Conservation (phyloP, 2,797 vertebrate genomes). For the Diplodus puntazzo region DNA sequence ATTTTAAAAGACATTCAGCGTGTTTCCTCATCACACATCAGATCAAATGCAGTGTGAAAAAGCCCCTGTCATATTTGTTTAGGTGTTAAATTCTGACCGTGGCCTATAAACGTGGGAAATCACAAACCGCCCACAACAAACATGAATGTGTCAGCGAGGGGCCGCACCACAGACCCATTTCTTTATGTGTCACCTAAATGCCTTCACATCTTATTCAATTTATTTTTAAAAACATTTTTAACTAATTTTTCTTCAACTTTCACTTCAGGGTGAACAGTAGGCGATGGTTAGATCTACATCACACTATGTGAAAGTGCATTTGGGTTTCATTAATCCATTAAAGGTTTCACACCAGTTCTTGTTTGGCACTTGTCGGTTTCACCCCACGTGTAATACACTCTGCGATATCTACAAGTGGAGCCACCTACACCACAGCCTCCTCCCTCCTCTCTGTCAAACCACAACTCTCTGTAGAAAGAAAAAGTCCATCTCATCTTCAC, state of each 20-base stretch:
- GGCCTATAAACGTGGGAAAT: constrained; percentile 67
- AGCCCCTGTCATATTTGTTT: constrained; percentile 54
- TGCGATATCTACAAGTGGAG: background rate
- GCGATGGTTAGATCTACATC: background rate
- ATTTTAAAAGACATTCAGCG: background rate
- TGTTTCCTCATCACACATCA: constrained; percentile 7
- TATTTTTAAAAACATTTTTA: too few relatives aligned
- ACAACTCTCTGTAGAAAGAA: constrained; percentile 47
- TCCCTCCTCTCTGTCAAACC: constrained; percentile 59
- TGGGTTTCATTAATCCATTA: constrained; percentile 24
- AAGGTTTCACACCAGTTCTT: constrained; percentile 14
- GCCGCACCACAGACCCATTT: constrained; percentile 1
- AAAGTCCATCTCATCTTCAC: constrained; percentile 47
- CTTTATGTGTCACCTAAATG: background rate
- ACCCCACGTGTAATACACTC: background rate
- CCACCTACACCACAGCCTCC: constrained; percentile 48
- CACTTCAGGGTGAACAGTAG: background rate
- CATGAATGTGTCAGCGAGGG: constrained; percentile 6
- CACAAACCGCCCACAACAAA: constrained; percentile 55
- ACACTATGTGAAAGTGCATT: constrained; percentile 7
- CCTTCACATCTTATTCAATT: background rate
- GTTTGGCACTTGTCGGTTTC: constrained; percentile 21
- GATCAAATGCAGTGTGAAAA: constrained; percentile 39
- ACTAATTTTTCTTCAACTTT: background rate
- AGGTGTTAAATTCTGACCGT: constrained; percentile 11